Conservation (phyloP, 2,113 vertebrate genomes). For the Chaenocephalus aceratus region DNA sequence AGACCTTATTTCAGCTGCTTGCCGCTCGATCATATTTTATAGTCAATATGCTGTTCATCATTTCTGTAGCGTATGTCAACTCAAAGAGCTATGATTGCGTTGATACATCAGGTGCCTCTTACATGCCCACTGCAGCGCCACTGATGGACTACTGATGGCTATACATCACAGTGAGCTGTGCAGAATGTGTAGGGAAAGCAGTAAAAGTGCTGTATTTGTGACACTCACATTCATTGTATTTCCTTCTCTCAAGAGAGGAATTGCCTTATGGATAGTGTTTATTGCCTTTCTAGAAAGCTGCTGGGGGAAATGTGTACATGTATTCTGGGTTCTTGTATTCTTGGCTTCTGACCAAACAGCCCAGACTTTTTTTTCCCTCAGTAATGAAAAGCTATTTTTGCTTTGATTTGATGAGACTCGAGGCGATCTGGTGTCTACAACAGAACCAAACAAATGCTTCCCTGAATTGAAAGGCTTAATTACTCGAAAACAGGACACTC, state of each 20-base stretch:
- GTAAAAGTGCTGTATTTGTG: constrained; percentile 23
- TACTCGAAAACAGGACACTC: neutral
- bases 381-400: constrained; percentile 64
- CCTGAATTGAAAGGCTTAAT: constrained; percentile 28
- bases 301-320: constrained; percentile 10
- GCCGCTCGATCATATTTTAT: constrained; percentile 6
- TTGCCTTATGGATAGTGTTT: constrained; percentile 6
- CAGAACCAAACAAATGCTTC: constrained; percentile 20
- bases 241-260: constrained; percentile 2
- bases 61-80: constrained; percentile 5
- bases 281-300: constrained; percentile 24
- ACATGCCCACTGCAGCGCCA: constrained; percentile 20
- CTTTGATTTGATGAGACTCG: constrained; percentile 28
- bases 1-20: constrained; percentile 6
- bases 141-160: constrained; percentile 29
- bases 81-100: constrained; percentile 38
- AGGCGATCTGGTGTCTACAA: constrained; percentile 27
- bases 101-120: constrained; percentile 27
- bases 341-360: constrained; percentile 49
- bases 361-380: constrained; percentile 22
- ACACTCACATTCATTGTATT: constrained; percentile 31
- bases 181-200: constrained; percentile 12
- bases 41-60: constrained; percentile 10
- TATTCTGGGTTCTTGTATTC: constrained; percentile 26
- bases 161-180: constrained; percentile 42